Base-by-base conservation (phyloP, 1,140 invertebrate genomes). In the Drosophila santomea region DNA sequence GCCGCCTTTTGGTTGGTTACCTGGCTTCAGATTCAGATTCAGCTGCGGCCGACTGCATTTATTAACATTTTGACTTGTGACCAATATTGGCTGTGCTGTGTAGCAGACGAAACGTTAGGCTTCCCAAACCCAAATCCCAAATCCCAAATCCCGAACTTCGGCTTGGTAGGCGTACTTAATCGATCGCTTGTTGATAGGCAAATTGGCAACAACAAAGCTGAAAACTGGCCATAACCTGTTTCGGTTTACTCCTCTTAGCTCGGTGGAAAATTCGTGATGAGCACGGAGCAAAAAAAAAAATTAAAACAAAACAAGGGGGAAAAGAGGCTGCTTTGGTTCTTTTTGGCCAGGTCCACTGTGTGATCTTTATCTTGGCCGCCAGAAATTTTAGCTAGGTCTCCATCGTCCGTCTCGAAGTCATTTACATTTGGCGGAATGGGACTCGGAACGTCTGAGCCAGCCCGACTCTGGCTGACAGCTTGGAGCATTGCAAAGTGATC, bases 131-230 rank as follows among this genome's bases (percentile, higher is more conserved):
- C 25, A 25, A 25, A 25, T 59, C 43, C 43, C 10, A 10, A 44
- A 12, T 44, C 62, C 48, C 43, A 50, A 52, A 75, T 48, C 57
- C 56, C 39, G 41, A 54, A 17, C 64, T 50, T 59, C n/a, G 57
- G 76, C 67, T 74, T 74, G 84, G 85, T 89, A 90, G 84, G 84
- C 89, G 80, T 89, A 82, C 89, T 85, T 89, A 91, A 91, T 91
- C 89, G 89, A 91, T 91, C 85, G 90, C 88, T 90, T 91, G 90
- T 91, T 91, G 90, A 91, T 91, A 91, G 90, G 90, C 86, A 91
- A 91, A 91, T 91, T 91, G 84, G 78, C 82, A 91, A 86, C 84
- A 90, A 69, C 84, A 89, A 75, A 56, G 41, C 20, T 32, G 57
- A 35, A 41, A 55, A 38, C 14, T 39, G 55, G 58, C 20, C 64